Percentiles rank a stretch among this genome's conserved stretches.
Conservation (phyloP, 2,797 vertebrate species). For the Hafferia zeledoni region DNA sequence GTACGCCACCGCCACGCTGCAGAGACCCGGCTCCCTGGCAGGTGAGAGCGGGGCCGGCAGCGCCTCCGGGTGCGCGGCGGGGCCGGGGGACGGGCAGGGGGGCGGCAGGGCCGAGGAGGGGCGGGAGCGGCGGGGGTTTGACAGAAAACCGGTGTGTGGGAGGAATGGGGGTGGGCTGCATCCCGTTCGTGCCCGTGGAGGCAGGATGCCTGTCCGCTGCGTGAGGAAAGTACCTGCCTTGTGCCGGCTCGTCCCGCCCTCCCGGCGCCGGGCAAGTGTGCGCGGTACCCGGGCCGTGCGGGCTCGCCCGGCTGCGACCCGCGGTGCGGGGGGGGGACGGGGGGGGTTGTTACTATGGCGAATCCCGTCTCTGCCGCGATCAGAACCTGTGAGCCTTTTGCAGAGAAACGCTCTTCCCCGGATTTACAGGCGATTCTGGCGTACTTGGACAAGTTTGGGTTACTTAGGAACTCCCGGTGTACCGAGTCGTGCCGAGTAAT, state of each 20-base stretch:
- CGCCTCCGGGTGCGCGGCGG: neutral
- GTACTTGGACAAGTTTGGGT: neutral
- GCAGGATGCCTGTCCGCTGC: neutral
- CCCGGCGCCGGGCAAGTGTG: neutral
- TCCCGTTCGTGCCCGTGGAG: neutral
- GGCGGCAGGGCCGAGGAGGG: neutral
- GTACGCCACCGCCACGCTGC: slow-evolving; percentile 93
- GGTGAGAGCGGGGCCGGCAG: slow-evolving; percentile 75
- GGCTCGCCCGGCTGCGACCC: neutral
- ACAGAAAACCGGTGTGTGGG: too few species aligned
- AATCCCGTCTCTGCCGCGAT: neutral
- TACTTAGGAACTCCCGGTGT: neutral
- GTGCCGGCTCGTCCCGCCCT: neutral
- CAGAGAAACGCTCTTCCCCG: neutral
- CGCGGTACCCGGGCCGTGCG: neutral
- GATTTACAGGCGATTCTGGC: neutral
- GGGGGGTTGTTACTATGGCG: neutral
- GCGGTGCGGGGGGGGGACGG: neutral
- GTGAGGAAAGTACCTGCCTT: neutral
- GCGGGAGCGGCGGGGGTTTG: neutral
- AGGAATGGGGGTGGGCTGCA: neutral
- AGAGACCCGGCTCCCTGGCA: slow-evolving; percentile 95
- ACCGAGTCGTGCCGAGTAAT: neutral
- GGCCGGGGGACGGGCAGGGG: neutral
- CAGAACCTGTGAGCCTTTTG: neutral